Evolutionary conservation across 2,797 vertebrate genomes (phyloP), one percentile per base, ranked within the genome.

Genomic region (Saxicola maurus): DNA sequence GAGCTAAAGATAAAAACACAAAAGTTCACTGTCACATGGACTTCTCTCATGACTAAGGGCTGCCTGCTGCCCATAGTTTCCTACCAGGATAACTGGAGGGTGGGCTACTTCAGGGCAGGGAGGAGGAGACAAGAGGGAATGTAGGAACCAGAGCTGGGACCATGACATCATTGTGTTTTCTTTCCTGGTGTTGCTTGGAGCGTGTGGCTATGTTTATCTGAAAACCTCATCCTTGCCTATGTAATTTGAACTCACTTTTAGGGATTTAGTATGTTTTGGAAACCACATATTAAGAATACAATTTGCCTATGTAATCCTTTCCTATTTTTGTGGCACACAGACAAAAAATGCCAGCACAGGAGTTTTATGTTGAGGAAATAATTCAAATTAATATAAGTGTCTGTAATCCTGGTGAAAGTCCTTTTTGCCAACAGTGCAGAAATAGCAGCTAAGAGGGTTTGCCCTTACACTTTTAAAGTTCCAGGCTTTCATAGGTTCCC

Each of bases 131-230:
- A 0, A n/a, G 17, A 45, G 73, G 20, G 46, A 73, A 87, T 20
- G 37, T 23, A 85, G 55, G 67, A 86, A 24, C 17, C 7, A 21
- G 72, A 90, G 55, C 59, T 1, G 6, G 61, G 66, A 60, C 56
- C 30, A 35, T 91, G 82, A 92, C 69, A 82, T 90, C 86, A 76
- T 62, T 86, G 53, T 65, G 2, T 88, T 94, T 95, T 92, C 80
- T 86, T 86, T 78, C 89, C 49, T 60, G 35, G 40, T 82, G 84
- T 83, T 83, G 62, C 66, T 88, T 79, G 71, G 83, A 86, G 61
- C 27, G 4, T 69, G 89, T 56, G 59, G 40, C 89, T 90, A 31
- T 95, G 86, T 94, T 96, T 95, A 77, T 95, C 79, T 83, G 77
- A 79, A 94, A 94, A 80, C 79, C 67, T 94, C 73, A 90, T 64